A percentile compares a stretch with the other conserved stretches of the same genome.
These are phyloP conservation scores for Anthoscopus minutus DNA, from an alignment of 2,113 vertebrate species.

Conservation along the genomic window DNA sequence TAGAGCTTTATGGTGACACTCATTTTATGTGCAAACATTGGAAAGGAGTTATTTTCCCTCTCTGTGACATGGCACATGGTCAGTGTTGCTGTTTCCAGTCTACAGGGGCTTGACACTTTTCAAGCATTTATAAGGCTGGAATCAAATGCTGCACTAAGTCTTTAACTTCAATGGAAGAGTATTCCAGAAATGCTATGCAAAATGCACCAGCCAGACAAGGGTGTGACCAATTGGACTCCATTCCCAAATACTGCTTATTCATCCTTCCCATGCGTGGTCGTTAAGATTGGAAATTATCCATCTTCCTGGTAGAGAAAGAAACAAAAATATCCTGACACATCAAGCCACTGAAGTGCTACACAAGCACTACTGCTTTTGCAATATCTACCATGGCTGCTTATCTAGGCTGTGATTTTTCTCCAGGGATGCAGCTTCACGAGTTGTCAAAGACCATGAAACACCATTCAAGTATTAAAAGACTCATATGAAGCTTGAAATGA, in stretches of 20 bases:
- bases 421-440: conserved; percentile 1
- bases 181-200: neutral
- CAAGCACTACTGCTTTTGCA: conserved; percentile 10
- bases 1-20: conserved; percentile 29
- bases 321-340: neutral
- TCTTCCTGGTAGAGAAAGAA: neutral
- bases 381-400: neutral
- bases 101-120: neutral
- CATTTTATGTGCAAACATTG: neutral
- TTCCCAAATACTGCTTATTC: conserved; percentile 34
- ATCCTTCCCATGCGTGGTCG: neutral
- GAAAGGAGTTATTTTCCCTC: neutral
- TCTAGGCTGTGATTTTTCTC: conserved; percentile 1
- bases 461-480: neutral
- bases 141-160: conserved; percentile 1
- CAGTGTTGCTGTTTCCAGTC: neutral
- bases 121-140: neutral
- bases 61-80: neutral
- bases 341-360: neutral
- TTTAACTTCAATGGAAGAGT: neutral
- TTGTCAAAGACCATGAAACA: neutral
- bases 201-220: neutral
- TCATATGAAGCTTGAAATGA: conserved; percentile 14
- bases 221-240: neutral
- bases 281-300: conserved; percentile 4